phyloP scores from a whole-genome alignment of 2,888 invertebrate species.

The Brenthis ino region DNA sequence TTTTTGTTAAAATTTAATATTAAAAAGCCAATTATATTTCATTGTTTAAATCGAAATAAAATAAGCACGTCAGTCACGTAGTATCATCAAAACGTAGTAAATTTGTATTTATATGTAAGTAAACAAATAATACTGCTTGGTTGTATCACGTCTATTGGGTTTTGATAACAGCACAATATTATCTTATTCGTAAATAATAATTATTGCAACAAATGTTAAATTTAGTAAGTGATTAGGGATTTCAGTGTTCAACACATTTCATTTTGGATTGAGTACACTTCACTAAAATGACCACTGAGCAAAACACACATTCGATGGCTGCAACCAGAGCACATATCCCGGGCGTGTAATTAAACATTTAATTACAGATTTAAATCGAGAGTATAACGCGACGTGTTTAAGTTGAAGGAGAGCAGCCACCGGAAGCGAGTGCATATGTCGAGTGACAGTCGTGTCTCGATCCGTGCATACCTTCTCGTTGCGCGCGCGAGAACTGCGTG shows the following conservation, averaged over 20 bases:
- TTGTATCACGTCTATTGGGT: conserved; percentile 27
- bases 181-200: conserved; percentile 21
- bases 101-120: not conserved
- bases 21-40: not conserved
- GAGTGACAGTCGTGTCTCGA: conserved; percentile 48
- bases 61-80: not conserved
- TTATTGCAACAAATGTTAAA: conserved; percentile 4
- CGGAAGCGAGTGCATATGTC: conserved; percentile 70
- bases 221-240: conserved; percentile 2
- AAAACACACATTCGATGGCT: conserved; percentile 32
- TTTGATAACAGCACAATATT: conserved; percentile 23
- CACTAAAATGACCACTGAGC: conserved; percentile 20
- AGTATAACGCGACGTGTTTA: conserved; percentile 45
- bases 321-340: conserved; percentile 20
- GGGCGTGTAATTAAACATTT: conserved; percentile 13
- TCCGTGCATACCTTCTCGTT: conserved; percentile 76
- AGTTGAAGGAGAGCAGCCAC: conserved; percentile 67
- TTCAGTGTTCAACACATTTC: conserved; percentile 36
- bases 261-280: conserved; percentile 17
- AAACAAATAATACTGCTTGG: conserved; percentile 11
- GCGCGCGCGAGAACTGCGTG: conserved; percentile 82
- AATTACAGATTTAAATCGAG: conserved; percentile 27
- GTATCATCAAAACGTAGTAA: not conserved
- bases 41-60: too few species aligned
- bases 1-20: not conserved